Conservation (phyloP, 1,140 invertebrate species). For the Drosophila lacertosa region DNA sequence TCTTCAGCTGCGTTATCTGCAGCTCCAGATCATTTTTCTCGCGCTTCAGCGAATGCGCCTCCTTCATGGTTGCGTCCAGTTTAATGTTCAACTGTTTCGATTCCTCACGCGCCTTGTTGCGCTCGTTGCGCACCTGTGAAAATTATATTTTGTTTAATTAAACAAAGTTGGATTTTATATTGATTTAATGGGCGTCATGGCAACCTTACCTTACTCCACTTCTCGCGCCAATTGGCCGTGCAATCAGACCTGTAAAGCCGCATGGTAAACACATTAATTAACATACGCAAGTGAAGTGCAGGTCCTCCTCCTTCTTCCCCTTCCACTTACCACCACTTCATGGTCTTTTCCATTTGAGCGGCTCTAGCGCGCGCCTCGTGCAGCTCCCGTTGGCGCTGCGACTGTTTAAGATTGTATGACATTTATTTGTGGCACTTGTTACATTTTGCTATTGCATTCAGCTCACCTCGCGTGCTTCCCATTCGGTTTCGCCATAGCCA, state of each 20-base stretch:
- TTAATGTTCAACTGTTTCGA: constrained; percentile 91
- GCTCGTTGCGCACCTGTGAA: constrained; percentile 89
- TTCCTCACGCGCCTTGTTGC: constrained; percentile 95
- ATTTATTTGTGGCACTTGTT: constrained; percentile 18
- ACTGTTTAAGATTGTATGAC: constrained; percentile 79
- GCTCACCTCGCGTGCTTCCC: constrained; percentile 88
- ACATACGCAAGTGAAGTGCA: too few species aligned
- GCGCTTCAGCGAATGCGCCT: constrained; percentile 89
- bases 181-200: constrained; percentile 63
- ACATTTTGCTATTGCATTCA: not conserved
- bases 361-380: constrained; percentile 95
- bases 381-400: constrained; percentile 90
- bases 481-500: constrained; percentile 87
- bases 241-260: constrained; percentile 87
- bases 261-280: constrained; percentile 3
- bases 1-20: constrained; percentile 92
- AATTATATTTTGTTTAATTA: constrained; percentile 27
- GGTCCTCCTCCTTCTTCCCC: too few species aligned
- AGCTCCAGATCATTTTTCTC: constrained; percentile 92
- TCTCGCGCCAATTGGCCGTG: constrained; percentile 91
- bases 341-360: constrained; percentile 99
- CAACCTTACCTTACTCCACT: constrained; percentile 94
- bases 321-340: constrained; percentile 95
- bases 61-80: constrained; percentile 91
- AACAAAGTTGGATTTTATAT: constrained; percentile 28